Evolutionary conservation across 2,888 invertebrate genomes (phyloP).

Genomic region (Chesias legatella): DNA sequence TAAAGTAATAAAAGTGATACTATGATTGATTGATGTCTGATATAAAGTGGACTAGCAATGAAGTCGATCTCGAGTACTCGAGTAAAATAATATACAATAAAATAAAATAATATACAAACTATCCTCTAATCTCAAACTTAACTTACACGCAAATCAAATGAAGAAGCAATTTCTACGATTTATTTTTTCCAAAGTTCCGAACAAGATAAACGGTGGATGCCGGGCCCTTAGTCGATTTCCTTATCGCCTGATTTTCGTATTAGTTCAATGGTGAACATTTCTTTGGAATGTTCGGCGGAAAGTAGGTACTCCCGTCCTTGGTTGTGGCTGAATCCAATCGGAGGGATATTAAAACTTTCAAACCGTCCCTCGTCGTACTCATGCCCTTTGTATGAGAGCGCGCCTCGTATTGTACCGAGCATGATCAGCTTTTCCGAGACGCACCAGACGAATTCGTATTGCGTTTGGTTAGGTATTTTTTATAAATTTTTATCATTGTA

Average conservation of each 20-base stretch:
- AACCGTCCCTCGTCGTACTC: conserved; percentile 44
- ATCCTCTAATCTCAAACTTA: no score
- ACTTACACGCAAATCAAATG: background rate
- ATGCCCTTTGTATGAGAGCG: conserved; percentile 57
- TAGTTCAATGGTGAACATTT: conserved; percentile 47
- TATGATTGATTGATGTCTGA: no score
- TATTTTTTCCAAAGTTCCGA: conserved; percentile 22
- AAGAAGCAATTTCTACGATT: conserved; percentile 12
- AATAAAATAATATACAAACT: no score
- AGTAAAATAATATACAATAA: no score
- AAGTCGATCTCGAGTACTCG: no score
- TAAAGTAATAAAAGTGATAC: no score
- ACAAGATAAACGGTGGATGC: conserved; percentile 34
- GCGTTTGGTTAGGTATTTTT: conserved; percentile 13
- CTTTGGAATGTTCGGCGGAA: conserved; percentile 22
- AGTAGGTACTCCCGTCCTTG: conserved; percentile 47
- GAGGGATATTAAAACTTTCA: conserved; percentile 78
- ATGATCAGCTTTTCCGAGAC: conserved; percentile 52
- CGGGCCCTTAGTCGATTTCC: conserved; percentile 51
- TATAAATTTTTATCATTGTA: background rate
- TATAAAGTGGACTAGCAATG: no score
- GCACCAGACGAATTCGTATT: conserved; percentile 48
- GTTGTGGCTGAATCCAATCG: conserved; percentile 72
- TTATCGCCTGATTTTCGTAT: conserved; percentile 63
- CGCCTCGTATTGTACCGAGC: conserved; percentile 41